These are phyloP conservation scores for Erebia aethiops DNA, from an alignment of 2,888 invertebrate species.

Conservation along the genomic window DNA sequence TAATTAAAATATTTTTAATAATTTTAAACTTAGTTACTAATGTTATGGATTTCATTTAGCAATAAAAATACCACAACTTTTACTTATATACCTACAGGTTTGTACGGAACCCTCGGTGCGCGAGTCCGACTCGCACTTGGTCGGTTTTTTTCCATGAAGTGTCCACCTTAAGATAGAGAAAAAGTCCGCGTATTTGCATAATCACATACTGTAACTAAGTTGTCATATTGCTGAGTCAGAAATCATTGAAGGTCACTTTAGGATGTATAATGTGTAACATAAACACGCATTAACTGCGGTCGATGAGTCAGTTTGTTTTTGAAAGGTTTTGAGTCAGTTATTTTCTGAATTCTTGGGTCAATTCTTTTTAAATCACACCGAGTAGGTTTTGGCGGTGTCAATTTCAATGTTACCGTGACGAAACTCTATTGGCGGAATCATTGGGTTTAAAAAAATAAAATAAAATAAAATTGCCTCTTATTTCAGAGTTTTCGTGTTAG, in stretches of 20 bases:
- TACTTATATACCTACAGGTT: too few species aligned
- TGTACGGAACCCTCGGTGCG: too few species aligned
- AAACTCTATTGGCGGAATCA: neutral
- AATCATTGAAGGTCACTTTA: slow-evolving; percentile 20
- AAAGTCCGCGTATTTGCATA: slow-evolving; percentile 6
- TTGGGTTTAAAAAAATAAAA: neutral
- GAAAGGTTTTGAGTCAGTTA: slow-evolving; percentile 21
- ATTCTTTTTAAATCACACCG: neutral
- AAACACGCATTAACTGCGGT: slow-evolving; percentile 20
- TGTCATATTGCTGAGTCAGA: slow-evolving; percentile 19
- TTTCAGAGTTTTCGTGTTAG: too few species aligned
- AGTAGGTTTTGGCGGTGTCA: neutral
- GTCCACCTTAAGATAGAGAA: neutral
- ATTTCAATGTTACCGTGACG: neutral
- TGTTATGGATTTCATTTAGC: too few species aligned
- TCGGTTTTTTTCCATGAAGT: slow-evolving; percentile 1
- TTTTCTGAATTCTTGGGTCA: slow-evolving; percentile 8
- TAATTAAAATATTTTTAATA: too few species aligned
- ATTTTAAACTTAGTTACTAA: too few species aligned
- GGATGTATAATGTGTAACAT: slow-evolving; percentile 21
- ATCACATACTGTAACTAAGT: neutral
- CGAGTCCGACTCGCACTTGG: too few species aligned
- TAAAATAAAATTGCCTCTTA: neutral
- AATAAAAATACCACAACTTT: too few species aligned
- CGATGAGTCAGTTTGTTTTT: slow-evolving; percentile 19